Evolutionary conservation across 2,113 vertebrate genomes (phyloP).

Genomic region (Leucopternis melanops): DNA sequence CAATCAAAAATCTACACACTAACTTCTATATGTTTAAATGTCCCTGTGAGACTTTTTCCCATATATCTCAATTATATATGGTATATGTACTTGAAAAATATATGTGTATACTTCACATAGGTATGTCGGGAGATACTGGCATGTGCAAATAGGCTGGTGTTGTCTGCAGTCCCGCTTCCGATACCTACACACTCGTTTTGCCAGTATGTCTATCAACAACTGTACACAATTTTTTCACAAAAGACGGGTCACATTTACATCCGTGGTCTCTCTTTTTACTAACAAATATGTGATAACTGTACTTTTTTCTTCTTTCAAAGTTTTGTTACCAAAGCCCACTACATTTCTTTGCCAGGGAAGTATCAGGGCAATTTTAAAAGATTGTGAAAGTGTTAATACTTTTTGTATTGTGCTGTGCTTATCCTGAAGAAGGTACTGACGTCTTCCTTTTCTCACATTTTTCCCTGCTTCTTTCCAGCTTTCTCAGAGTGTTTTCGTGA

Average conservation of each 20-base stretch:
- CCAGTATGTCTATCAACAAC: background rate
- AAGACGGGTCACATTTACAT: background rate
- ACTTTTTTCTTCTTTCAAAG: background rate
- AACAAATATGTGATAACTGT: background rate
- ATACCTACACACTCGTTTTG: background rate
- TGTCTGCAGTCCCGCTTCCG: background rate
- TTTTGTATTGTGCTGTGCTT: background rate
- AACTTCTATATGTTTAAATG: background rate
- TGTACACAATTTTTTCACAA: background rate
- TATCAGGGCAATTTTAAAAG: background rate
- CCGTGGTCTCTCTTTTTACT: background rate
- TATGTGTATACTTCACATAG: background rate
- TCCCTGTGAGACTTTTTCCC: background rate
- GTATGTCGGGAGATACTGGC: background rate
- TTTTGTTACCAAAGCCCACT: background rate
- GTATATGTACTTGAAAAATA: background rate
- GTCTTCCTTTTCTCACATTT: constrained; percentile 7
- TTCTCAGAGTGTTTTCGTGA: constrained; percentile 28
- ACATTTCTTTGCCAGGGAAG: background rate
- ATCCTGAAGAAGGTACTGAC: background rate
- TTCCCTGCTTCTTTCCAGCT: background rate
- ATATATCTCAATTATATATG: background rate
- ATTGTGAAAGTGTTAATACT: background rate
- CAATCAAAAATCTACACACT: background rate
- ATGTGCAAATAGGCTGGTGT: background rate